Evolutionary conservation across 2,797 vertebrate species (phyloP).

Genomic region (Esox masquinongy): DNA sequence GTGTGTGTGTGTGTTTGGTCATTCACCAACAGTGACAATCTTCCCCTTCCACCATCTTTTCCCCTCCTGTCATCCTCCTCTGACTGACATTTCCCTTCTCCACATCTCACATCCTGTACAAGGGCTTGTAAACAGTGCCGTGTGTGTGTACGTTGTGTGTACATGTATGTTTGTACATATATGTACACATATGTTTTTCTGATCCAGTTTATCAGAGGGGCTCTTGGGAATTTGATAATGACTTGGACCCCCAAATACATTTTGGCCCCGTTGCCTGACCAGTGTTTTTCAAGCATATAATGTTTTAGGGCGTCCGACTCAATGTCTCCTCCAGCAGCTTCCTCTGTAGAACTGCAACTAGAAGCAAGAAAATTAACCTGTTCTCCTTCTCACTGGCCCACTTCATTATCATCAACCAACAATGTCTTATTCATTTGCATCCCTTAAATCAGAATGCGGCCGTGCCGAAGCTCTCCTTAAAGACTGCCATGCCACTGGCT

Average conservation of each 20-base stretch:
- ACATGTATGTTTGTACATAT: too few species aligned
- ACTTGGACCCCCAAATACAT: conserved; percentile 38
- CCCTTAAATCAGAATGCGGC: conserved; percentile 41
- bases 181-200: too few species aligned
- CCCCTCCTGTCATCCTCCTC: conserved; percentile 35
- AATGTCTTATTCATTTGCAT: conserved; percentile 46
- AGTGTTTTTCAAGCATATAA: conserved; percentile 18
- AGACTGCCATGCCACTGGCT: conserved; percentile 27
- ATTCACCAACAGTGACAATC: conserved; percentile 63
- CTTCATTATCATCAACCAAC: not conserved
- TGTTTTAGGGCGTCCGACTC: not conserved
- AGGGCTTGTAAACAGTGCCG: conserved; percentile 37
- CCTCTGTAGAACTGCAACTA: not conserved
- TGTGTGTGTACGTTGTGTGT: not conserved
- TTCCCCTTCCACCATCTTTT: conserved; percentile 32
- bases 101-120: conserved; percentile 23
- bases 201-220: conserved; percentile 44
- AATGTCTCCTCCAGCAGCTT: not conserved
- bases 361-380: not conserved
- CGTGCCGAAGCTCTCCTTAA: conserved; percentile 12
- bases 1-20: conserved; percentile 51
- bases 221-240: conserved; percentile 66
- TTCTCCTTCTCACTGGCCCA: not conserved
- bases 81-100: conserved; percentile 38
- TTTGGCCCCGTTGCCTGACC: conserved; percentile 37